Evolutionary conservation across 2,888 invertebrate species (phyloP).

Genomic region (Herminia tarsipennalis): DNA sequence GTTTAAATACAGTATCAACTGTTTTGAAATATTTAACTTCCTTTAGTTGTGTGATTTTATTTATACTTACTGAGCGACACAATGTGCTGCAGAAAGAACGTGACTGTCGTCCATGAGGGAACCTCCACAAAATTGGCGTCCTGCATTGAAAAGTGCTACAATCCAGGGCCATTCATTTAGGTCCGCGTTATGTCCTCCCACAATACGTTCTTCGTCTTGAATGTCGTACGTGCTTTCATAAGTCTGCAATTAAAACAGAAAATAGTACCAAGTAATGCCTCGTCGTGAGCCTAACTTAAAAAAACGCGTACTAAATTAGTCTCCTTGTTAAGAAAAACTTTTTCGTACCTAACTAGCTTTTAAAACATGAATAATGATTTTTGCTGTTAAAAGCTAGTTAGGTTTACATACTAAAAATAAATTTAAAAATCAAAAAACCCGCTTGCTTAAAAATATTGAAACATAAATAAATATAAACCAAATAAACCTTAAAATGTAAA

Average conservation of each 20-base stretch:
- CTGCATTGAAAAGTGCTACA: slow-evolving; percentile 92
- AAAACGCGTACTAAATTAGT: too few species aligned
- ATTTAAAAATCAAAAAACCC: too few species aligned
- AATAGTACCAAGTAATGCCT: too few species aligned
- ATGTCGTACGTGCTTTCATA: slow-evolving; percentile 62
- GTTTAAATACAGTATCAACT: neutral
- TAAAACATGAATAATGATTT: too few species aligned
- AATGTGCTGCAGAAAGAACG: slow-evolving; percentile 94
- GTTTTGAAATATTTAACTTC: neutral
- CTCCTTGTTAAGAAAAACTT: too few species aligned
- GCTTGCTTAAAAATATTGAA: too few species aligned
- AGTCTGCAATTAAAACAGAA: slow-evolving; percentile 45
- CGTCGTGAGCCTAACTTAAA: too few species aligned
- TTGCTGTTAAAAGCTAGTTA: too few species aligned
- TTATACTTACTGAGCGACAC: slow-evolving; percentile 92
- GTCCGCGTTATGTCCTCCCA: slow-evolving; percentile 93
- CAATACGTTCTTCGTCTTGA: slow-evolving; percentile 92
- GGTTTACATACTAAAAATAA: too few species aligned
- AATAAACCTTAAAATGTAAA: too few species aligned
- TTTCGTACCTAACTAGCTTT: too few species aligned
- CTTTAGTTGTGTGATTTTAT: neutral
- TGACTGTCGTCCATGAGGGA: slow-evolving; percentile 92
- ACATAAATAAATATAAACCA: too few species aligned
- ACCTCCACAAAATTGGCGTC: slow-evolving; percentile 95
- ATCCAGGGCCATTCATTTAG: slow-evolving; percentile 95